Conservation (phyloP, 2,113 vertebrate species). For the Naja naja region DNA sequence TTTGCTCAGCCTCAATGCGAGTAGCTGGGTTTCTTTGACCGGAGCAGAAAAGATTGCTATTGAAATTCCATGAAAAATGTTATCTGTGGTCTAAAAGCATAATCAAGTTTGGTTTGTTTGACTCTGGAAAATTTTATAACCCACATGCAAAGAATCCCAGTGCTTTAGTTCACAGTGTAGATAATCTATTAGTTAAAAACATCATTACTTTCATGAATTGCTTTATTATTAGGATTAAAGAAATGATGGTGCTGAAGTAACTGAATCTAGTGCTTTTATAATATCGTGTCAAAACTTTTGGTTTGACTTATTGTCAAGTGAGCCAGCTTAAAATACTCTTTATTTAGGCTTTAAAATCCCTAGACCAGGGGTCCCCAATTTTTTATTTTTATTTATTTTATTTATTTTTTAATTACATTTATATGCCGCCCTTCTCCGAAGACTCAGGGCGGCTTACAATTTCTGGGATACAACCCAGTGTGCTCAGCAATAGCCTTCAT, state of each 20-base stretch:
- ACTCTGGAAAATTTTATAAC: neutral
- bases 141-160: neutral
- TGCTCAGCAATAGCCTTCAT: no score
- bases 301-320: neutral
- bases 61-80: neutral
- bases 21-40: no score
- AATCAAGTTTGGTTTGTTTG: neutral
- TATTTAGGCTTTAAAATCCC: neutral
- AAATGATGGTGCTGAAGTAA: neutral
- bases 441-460: no score
- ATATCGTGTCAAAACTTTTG: neutral
- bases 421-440: no score
- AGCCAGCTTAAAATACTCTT: neutral
- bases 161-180: neutral
- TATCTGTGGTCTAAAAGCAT: neutral
- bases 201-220: neutral
- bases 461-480: no score
- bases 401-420: no score
- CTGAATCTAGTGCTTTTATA: neutral
- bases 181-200: neutral
- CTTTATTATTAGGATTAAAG: neutral
- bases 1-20: no score
- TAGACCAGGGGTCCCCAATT: neutral
- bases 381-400: no score
- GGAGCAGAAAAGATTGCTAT: no score